phyloP scores from a whole-genome alignment of 2,113 vertebrate genomes.

The Otolemur garnettii region DNA sequence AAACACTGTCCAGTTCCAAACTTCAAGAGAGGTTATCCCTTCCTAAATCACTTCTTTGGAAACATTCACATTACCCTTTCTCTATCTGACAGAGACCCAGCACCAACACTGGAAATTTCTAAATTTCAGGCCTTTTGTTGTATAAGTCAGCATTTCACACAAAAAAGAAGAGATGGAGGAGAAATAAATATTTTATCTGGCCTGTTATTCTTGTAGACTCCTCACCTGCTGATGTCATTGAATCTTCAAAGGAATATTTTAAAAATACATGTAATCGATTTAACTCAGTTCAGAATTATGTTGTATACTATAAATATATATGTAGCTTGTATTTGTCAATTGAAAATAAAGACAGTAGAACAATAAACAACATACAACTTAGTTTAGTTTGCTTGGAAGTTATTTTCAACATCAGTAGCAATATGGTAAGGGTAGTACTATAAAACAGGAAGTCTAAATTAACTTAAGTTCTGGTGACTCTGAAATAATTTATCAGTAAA shows the following conservation, averaged over 20 bases:
- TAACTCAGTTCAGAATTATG: background rate
- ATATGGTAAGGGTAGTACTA: background rate
- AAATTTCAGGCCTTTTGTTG: background rate
- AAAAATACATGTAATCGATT: background rate
- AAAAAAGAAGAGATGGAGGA: background rate
- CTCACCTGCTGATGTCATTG: background rate
- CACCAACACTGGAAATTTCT: too few relatives aligned
- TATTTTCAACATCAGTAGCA: background rate
- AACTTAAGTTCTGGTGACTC: background rate
- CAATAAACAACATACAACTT: background rate
- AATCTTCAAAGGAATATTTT: constrained; percentile 15
- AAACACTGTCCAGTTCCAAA: constrained; percentile 54
- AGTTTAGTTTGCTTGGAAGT: background rate
- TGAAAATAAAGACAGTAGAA: background rate
- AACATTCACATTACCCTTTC: background rate
- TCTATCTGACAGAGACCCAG: background rate
- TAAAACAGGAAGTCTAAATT: background rate
- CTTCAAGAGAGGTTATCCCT: background rate
- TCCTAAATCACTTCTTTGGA: constrained; percentile 59
- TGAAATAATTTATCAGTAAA: constrained; percentile 34
- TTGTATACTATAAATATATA: background rate
- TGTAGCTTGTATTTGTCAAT: background rate
- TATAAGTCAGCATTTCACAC: background rate
- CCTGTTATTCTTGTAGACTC: background rate
- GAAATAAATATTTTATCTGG: background rate